Base-by-base conservation (phyloP, 2,797 vertebrate species). In the Acanthiza pusilla region DNA sequence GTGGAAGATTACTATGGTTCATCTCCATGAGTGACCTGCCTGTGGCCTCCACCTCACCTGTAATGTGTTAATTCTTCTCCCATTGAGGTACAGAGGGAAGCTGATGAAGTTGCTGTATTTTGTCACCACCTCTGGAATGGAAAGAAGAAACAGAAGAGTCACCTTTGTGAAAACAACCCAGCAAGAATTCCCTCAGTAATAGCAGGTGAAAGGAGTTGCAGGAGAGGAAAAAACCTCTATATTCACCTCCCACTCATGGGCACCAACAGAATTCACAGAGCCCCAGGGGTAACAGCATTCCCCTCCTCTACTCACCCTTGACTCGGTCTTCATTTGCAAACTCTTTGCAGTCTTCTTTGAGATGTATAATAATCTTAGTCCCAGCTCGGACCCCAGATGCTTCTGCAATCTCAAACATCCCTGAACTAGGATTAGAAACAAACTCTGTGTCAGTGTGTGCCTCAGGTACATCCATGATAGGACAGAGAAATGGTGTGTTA, bases 101-200 rank as follows among this genome's bases (percentile, higher is more conserved):
- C 98, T 99, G 95, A 99, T 98, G 62, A 99, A 99, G 97, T 99
- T 99, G 97, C 99, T 99, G 97, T 99, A 99, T 95, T 99, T 99
- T 19, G 98, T 99, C 55, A 99, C 98, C 72, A 99, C 98, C 71
- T 99, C 99, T 99, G 97, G 54, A 96, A 91, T 5, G 60, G 48
- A 92, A 47, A 80, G 58, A 55, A 82, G 43, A 93, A 18, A 72
- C 2, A 58, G 11, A 84, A 66, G 36, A 91, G 29, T 84, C 50
- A 62, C 2, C 2, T 22, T 84, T n/a, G 45, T 78, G 48, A 40
- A 82, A 87, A 65, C 61, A 57, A 14, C n/a, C 78, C 21, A 66
- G 78, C 25, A 67, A 47, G 40, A 66, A 73, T 73, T 61, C 48
- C 36, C 54, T 60, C 51, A 40, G 40, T 43, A 90, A 75, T 25